phyloP scores from a whole-genome alignment of 2,797 vertebrate species.

The Acridotheres tristis region DNA sequence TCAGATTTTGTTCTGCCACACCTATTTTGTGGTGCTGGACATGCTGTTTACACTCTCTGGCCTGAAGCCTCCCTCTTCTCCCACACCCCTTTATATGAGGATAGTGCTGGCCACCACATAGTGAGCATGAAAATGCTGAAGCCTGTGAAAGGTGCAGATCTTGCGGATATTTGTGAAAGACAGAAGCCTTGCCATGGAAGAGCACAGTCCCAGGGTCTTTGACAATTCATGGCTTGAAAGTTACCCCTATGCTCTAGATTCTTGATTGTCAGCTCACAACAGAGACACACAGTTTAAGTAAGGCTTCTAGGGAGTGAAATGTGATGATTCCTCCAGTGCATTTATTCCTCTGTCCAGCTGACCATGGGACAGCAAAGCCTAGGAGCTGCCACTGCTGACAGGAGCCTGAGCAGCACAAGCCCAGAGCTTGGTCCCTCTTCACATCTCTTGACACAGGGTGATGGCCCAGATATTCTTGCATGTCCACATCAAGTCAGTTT shows the following conservation, averaged over 20 bases:
- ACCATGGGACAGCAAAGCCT: background rate
- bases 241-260: accelerated
- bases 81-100: background rate
- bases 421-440: background rate
- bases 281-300: background rate
- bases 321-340: background rate
- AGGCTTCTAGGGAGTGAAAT: background rate
- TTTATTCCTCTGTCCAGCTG: background rate
- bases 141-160: background rate
- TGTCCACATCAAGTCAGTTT: background rate
- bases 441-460: background rate
- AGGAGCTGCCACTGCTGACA: background rate
- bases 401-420: background rate
- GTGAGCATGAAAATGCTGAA: background rate
- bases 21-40: background rate
- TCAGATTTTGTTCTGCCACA: background rate
- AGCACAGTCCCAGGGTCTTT: background rate
- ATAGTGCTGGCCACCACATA: accelerated
- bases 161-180: background rate
- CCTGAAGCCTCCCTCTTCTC: background rate
- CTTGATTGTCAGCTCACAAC: background rate
- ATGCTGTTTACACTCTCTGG: background rate
- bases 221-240: background rate
- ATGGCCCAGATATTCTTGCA: background rate
- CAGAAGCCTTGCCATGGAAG: background rate